These are phyloP conservation scores for Oostethus manadensis DNA, from an alignment of 2,113 vertebrate genomes.

Conservation along the genomic window DNA sequence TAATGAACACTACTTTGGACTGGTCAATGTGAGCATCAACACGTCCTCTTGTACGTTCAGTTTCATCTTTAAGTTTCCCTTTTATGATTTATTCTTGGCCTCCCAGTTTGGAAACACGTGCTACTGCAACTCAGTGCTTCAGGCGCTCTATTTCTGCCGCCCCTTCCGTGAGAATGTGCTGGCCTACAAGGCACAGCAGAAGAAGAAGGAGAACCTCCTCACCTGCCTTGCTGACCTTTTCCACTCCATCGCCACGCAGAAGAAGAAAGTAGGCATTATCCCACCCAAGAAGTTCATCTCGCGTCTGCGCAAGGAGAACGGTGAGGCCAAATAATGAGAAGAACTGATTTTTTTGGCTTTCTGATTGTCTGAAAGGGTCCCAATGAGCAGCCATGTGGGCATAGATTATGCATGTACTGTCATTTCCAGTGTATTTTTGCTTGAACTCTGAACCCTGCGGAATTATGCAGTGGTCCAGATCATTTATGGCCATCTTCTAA, in stretches of 20 bases:
- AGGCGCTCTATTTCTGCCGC: conserved; percentile 94
- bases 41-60: conserved; percentile 19
- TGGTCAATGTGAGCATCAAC: conserved; percentile 90
- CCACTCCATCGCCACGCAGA: conserved; percentile 96
- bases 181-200: conserved; percentile 95
- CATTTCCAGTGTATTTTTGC: too few species aligned
- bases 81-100: neutral
- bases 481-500: too few species aligned
- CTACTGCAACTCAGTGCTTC: conserved; percentile 98
- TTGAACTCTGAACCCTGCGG: too few species aligned
- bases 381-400: too few species aligned
- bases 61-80: conserved; percentile 1
- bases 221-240: conserved; percentile 96
- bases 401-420: too few species aligned
- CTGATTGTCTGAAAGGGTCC: too few species aligned
- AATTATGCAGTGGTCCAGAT: too few species aligned
- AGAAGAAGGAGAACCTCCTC: conserved; percentile 97
- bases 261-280: conserved; percentile 98
- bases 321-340: conserved; percentile 62
- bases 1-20: conserved; percentile 98
- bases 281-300: conserved; percentile 99
- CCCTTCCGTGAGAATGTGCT: conserved; percentile 96
- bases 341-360: neutral
- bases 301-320: conserved; percentile 90
- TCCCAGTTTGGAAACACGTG: conserved; percentile 96